These are phyloP conservation scores for Orbicella faveolata DNA, from an alignment of 64 coral and sea anemone genomes.

Conservation along the genomic window DNA sequence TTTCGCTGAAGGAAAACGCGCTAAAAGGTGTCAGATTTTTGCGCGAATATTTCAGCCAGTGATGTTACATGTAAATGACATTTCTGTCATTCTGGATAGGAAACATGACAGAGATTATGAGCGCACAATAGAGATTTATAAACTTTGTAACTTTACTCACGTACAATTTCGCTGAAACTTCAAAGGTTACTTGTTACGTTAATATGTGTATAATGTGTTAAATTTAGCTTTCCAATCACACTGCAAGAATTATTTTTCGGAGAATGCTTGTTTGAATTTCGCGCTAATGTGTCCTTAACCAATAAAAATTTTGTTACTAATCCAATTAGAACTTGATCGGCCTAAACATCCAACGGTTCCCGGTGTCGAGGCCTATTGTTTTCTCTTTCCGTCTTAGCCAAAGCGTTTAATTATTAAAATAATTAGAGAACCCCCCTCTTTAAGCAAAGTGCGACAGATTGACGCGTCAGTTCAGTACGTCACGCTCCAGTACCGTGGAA, in stretches of 20 bases:
- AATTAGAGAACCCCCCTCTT: too few relatives aligned
- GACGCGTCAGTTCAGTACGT: too few relatives aligned
- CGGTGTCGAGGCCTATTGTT: background rate
- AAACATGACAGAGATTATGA: background rate
- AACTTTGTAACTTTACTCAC: background rate
- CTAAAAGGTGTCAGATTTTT: background rate
- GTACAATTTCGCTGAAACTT: background rate
- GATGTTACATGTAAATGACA: background rate
- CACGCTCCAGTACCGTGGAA: too few relatives aligned
- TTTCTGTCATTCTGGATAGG: background rate
- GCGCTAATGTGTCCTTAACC: slow-evolving; percentile 9
- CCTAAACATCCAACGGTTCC: background rate
- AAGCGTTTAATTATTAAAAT: background rate
- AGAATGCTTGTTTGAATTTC: slow-evolving; percentile 13
- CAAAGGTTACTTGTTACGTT: background rate
- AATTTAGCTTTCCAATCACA: background rate
- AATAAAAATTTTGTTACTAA: background rate
- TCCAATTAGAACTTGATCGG: background rate
- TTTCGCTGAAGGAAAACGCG: background rate
- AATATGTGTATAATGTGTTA: background rate
- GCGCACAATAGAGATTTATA: background rate
- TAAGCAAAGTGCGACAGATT: too few relatives aligned
- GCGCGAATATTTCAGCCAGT: background rate
- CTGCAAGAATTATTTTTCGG: background rate
- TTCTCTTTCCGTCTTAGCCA: slow-evolving; percentile 8